Percentiles rank a stretch among this genome's conserved stretches.
Evolutionary conservation across 2,888 invertebrate species (phyloP).

Genomic region (Platerodrilus igneus): DNA sequence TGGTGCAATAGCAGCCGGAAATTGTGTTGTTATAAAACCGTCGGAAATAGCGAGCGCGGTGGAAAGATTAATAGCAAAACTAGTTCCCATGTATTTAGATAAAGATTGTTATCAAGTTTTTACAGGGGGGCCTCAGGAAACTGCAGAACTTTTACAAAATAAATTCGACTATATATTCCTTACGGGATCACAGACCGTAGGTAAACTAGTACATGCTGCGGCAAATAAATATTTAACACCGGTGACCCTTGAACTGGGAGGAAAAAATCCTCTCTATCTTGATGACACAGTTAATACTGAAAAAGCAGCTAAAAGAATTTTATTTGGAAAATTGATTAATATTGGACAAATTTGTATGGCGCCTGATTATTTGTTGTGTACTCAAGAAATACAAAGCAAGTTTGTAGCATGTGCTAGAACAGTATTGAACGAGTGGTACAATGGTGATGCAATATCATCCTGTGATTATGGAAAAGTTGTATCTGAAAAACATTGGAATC

Average conservation of each 20-base stretch:
- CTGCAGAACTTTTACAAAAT: constrained; percentile 78
- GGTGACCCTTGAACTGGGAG: constrained; percentile 84
- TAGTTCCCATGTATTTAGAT: constrained; percentile 84
- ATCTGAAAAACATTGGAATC: constrained; percentile 80
- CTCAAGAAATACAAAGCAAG: constrained; percentile 69
- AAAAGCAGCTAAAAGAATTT: constrained; percentile 71
- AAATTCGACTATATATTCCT: constrained; percentile 96
- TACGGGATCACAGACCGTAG: constrained; percentile 84
- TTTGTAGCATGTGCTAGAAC: constrained; percentile 49
- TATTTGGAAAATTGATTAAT: constrained; percentile 95
- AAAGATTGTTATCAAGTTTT: constrained; percentile 81
- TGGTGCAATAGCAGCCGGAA: constrained; percentile 91
- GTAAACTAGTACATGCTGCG: constrained; percentile 81
- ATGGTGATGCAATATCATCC: constrained; percentile 70
- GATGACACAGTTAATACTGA: constrained; percentile 77
- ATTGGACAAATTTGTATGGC: constrained; percentile 95
- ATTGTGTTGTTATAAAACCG: constrained; percentile 87
- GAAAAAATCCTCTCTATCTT: constrained; percentile 84
- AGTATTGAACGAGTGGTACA: constrained; percentile 76
- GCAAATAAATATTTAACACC: constrained; percentile 91
- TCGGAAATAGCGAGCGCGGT: constrained; percentile 80
- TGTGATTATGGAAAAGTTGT: constrained; percentile 79
- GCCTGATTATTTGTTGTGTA: constrained; percentile 89
- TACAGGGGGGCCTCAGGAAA: constrained; percentile 79
- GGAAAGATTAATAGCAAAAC: constrained; percentile 66